phyloP scores from a whole-genome alignment of 2,888 invertebrate species.

The Ganaspis brasiliensis region DNA sequence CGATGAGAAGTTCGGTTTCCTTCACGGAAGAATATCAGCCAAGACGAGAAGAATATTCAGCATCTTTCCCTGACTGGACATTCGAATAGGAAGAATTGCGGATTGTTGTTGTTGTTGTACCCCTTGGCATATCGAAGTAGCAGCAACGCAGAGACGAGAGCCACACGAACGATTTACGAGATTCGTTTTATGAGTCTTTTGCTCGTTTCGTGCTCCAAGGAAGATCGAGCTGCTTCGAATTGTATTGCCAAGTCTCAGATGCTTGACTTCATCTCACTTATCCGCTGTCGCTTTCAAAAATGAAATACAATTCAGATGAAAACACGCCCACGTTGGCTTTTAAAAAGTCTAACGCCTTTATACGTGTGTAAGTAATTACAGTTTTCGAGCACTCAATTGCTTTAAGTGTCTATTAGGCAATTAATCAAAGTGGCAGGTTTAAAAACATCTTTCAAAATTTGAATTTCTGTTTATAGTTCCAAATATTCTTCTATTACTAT shows the following conservation, averaged over 20 bases:
- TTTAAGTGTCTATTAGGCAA: too few species aligned
- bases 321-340: slow-evolving; percentile 21
- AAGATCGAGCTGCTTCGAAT: slow-evolving; percentile 30
- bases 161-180: slow-evolving; percentile 42
- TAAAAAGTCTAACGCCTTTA: background rate
- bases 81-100: background rate
- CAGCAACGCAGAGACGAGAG: slow-evolving; percentile 8
- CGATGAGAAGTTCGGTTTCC: slow-evolving; percentile 33
- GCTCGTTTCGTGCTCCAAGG: slow-evolving; percentile 34
- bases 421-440: too few species aligned
- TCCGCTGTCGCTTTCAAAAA: slow-evolving; percentile 24
- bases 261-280: slow-evolving; percentile 34
- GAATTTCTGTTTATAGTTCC: background rate
- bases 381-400: too few species aligned
- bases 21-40: slow-evolving; percentile 27
- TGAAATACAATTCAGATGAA: slow-evolving; percentile 12
- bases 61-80: slow-evolving; percentile 4
- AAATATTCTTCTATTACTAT: too few species aligned
- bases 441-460: too few species aligned
- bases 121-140: slow-evolving; percentile 8
- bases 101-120: slow-evolving; percentile 32
- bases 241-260: slow-evolving; percentile 13
- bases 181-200: slow-evolving; percentile 40
- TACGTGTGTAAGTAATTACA: too few species aligned
- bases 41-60: slow-evolving; percentile 27